phyloP scores from a whole-genome alignment of 2,113 vertebrate genomes.

The Peromyscus leucopus region DNA sequence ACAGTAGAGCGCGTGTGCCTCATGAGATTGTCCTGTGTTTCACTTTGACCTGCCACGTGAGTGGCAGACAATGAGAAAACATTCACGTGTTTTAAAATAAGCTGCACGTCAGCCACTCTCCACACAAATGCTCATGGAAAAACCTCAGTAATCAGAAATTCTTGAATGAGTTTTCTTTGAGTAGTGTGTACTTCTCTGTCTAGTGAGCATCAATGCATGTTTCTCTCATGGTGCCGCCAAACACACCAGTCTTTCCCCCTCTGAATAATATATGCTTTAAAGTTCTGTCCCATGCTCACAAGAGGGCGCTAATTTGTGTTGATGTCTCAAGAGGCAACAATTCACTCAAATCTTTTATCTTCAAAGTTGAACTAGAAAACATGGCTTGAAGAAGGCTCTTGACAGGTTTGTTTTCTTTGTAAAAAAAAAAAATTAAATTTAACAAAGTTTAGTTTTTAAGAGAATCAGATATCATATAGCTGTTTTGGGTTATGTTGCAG shows the following conservation, averaged over 20 bases:
- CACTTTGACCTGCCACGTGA: not conserved
- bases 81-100: constrained; percentile 12
- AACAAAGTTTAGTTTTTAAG: not conserved
- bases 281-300: constrained; percentile 64
- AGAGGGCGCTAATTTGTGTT: constrained; percentile 71
- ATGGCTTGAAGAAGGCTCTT: constrained; percentile 17
- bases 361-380: constrained; percentile 24
- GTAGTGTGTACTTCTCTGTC: not conserved
- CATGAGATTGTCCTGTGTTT: not conserved
- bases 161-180: not conserved
- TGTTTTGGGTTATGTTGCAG: constrained; percentile 7
- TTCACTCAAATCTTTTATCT: not conserved
- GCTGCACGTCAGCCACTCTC: not conserved
- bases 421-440: constrained; percentile 1
- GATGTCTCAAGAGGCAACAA: constrained; percentile 35
- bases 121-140: not conserved
- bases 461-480: not conserved
- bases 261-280: not conserved
- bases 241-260: not conserved
- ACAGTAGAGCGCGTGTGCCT: not conserved
- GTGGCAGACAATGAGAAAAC: not conserved
- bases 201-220: not conserved
- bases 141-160: not conserved
- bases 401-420: not conserved
- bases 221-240: not conserved